Evolutionary conservation across 2,888 invertebrate genomes (phyloP), one percentile per base, ranked within the genome.

Genomic region (Harpalus rufipes): DNA sequence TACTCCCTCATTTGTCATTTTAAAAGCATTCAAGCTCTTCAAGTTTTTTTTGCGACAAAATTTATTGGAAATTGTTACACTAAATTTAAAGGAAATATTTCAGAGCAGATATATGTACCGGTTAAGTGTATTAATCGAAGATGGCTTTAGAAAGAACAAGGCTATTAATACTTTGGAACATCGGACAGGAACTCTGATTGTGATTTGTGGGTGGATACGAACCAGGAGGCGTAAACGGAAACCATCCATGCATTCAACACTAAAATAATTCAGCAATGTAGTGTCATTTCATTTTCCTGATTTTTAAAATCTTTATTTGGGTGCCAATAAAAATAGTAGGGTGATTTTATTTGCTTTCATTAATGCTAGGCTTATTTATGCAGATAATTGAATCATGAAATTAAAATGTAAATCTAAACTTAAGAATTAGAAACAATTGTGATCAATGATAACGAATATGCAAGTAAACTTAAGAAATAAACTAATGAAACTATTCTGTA

Each of bases 141-240:
- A 39, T 68, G n/a, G 39, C 39, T 68, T 14, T n/a, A 32, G 14
- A 68, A 68, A 14, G 25, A 68, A 68, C 68, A 32, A 14, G 68
- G n/a, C 39, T 32, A 68, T 68, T 68, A 63, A 63, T 63, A 63
- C 68, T 39, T 68, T 25, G 7, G 14, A 68, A 68, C 32, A 32
- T 68, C 39, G 68, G 32, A 68, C 39, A 68, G 32, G 32, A 68
- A 68, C 39, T 14, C 68, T 68, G 68, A 68, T 68, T 68, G 68
- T 68, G 68, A 68, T 68, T 68, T 68, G 68, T 68, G 14, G 68
- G 68, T 68, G 68, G 68, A 32, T 12, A 68, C 68, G n/a, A 63
- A 39, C 68, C 68, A 7, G 68, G 39, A 32, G 39, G 68, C 68
- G 6, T 68, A 5, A n/a, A 39, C 32, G 8, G n/a, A 68, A 68